phyloP scores from a whole-genome alignment of 2,113 vertebrate genomes.

The Dasypus novemcinctus region DNA sequence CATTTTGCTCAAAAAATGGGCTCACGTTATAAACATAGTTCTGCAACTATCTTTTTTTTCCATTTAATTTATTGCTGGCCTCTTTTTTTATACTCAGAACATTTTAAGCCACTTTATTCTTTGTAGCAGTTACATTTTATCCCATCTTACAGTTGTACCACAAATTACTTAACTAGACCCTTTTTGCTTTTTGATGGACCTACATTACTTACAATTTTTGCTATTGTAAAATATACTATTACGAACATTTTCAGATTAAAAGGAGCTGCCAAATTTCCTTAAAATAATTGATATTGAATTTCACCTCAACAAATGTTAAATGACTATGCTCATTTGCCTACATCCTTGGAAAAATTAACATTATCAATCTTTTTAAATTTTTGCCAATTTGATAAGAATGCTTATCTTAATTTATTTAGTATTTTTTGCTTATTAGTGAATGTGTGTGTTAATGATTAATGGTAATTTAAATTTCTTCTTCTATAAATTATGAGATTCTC shows the following conservation, averaged over 20 bases:
- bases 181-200: not conserved
- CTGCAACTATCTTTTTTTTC: not conserved
- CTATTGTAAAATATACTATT: not conserved
- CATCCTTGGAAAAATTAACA: not conserved
- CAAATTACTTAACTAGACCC: not conserved
- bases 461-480: not conserved
- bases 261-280: not conserved
- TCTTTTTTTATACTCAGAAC: not conserved
- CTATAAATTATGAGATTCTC: not conserved
- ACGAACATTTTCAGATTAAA: not conserved
- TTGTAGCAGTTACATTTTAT: not conserved
- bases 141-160: not conserved
- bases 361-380: not conserved
- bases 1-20: not conserved
- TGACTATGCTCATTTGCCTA: not conserved
- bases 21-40: not conserved
- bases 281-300: not conserved
- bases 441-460: not conserved
- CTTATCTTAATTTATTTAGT: not conserved
- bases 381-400: not conserved
- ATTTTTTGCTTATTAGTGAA: not conserved
- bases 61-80: not conserved
- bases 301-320: not conserved
- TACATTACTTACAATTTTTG: not conserved
- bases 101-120: not conserved